Conservation (phyloP, 2,888 invertebrate species). For the Drosophila setosimentum region DNA sequence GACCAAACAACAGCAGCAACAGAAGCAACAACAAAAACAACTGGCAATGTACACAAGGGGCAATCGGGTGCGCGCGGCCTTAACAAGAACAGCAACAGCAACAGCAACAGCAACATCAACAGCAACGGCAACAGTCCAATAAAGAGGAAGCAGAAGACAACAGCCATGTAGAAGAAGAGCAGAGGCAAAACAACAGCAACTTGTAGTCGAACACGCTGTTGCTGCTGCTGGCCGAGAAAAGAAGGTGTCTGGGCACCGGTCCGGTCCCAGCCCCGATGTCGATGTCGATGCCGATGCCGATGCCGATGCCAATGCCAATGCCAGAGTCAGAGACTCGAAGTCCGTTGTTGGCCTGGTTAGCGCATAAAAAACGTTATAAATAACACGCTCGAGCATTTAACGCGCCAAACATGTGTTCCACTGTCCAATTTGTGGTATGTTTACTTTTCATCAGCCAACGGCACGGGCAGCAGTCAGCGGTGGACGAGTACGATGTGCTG, state of each 20-base stretch:
- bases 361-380: constrained; percentile 78
- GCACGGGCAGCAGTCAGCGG: constrained; percentile 12
- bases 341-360: constrained; percentile 55
- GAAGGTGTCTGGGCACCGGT: constrained; percentile 52
- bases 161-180: constrained; percentile 18
- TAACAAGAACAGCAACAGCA: constrained; percentile 54
- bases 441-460: constrained; percentile 73
- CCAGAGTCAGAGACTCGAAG: constrained; percentile 31
- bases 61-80: constrained; percentile 37
- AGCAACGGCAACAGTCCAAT: constrained; percentile 13
- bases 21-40: constrained; percentile 42
- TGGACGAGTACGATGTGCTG: not conserved
- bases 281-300: constrained; percentile 6
- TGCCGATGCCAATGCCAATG: constrained; percentile 20
- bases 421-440: constrained; percentile 81
- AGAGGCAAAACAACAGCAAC: constrained; percentile 36
- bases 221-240: constrained; percentile 11
- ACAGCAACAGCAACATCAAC: constrained; percentile 26
- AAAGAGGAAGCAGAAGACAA: constrained; percentile 18
- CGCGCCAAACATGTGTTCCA: constrained; percentile 82
- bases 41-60: constrained; percentile 50
- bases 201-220: constrained; percentile 47
- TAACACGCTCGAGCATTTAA: constrained; percentile 81
- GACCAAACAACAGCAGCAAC: constrained; percentile 67
- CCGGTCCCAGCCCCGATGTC: constrained; percentile 23